Base-by-base conservation (phyloP, 2,888 invertebrate genomes). In the Himalopsyche kuldschensis region DNA sequence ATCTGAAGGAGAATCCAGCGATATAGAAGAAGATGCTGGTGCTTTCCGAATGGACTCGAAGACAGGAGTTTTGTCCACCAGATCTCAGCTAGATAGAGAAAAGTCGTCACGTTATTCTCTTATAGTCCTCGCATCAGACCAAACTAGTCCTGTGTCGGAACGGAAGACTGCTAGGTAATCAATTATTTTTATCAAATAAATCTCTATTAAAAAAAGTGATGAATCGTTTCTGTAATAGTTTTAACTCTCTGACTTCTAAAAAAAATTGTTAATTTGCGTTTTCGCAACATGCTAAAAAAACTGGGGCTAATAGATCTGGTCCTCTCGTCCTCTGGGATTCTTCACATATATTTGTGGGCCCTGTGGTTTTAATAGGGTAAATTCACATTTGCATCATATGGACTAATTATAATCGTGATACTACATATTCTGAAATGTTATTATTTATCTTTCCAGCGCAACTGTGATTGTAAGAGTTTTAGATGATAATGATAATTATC, bases 401-500 rank as follows among this genome's bases (percentile, higher is more conserved):
- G 24, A n/a, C n/a, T n/a, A n/a, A n/a, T n/a, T n/a, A n/a, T n/a
- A n/a, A n/a, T n/a, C n/a, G 1, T 41, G 11, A 11, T 11, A 5
- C 10, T 77, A 0, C 24, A 20, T 47, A 17, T 79, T 41, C 48
- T 46, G 20, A 69, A 30, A 69, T 78, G 20, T 48, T 41, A 31
- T 79, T 63, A 32, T 20, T 27, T 1, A 63, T 69, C 69, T 47
- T 84, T 82, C 83, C 89, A 93, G 94, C 63, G 96, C 98, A 0
- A 96, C 95, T 35, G 94, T 98, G 55, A 93, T 96, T 86, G 94
- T 98, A 41, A 95, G 95, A 86, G 93, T 98, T 6, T 89, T 96
- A 79, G 98, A 98, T 87, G 98, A 97, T 89, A 97, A 97, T 88
- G 98, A 98, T 90, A 98, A 98, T 89, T 97, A 97, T 89, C 98